These are phyloP conservation scores for Arctia plantaginis DNA, from an alignment of 2,888 invertebrate species.

Conservation along the genomic window DNA sequence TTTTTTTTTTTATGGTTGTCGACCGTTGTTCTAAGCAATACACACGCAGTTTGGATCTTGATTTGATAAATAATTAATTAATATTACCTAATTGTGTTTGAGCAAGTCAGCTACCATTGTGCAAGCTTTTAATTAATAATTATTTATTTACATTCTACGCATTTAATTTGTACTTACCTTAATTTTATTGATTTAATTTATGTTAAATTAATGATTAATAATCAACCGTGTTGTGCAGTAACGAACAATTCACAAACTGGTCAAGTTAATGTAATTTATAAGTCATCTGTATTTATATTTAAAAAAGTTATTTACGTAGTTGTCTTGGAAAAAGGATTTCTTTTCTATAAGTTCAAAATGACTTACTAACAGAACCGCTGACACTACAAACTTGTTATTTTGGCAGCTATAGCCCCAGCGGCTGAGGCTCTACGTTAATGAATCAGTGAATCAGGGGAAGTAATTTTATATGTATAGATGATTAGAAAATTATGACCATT, in stretches of 20 bases:
- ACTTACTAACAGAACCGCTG: too few relatives aligned
- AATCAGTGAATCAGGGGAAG: too few relatives aligned
- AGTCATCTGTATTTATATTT: too few relatives aligned
- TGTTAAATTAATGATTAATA: neutral
- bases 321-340: too few relatives aligned
- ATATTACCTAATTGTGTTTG: neutral
- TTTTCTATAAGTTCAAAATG: too few relatives aligned
- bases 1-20: slow-evolving; percentile 6
- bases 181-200: neutral
- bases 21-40: slow-evolving; percentile 7
- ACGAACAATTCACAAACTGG: neutral
- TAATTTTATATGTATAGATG: too few relatives aligned
- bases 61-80: neutral
- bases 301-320: too few relatives aligned
- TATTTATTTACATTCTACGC: slow-evolving; percentile 4
- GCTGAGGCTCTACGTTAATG: too few relatives aligned
- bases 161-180: slow-evolving; percentile 19
- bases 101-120: slow-evolving; percentile 2
- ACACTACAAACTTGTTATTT: too few relatives aligned
- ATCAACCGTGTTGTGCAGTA: neutral
- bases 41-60: neutral
- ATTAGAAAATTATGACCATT: neutral
- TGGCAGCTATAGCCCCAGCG: too few relatives aligned
- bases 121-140: slow-evolving; percentile 2
- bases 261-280: neutral